Conservation (phyloP, 1,140 invertebrate species). For the Megalopta genalis region DNA sequence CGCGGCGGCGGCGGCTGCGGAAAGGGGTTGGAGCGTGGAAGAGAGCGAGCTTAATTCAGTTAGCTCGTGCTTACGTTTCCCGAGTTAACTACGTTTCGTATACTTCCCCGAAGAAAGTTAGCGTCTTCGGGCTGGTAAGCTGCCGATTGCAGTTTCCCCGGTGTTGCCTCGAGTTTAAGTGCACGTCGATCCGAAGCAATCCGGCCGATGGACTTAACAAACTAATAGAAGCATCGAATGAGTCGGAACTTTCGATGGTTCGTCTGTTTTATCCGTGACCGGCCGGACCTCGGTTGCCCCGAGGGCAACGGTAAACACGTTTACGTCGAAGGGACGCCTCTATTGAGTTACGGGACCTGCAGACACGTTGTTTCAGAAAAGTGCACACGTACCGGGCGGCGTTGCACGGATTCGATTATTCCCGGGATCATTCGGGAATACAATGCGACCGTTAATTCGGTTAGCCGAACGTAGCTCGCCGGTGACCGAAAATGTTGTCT, state of each 20-base stretch:
- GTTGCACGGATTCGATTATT: neutral
- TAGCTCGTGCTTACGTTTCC: slow-evolving; percentile 49
- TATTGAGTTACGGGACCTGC: neutral
- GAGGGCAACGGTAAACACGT: neutral
- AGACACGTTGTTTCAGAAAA: neutral
- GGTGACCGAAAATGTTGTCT: no score
- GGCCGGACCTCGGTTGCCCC: neutral
- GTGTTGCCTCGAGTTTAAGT: slow-evolving; percentile 26
- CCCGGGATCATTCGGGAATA: neutral
- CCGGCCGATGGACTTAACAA: slow-evolving; percentile 24
- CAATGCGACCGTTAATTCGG: neutral
- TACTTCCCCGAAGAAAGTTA: slow-evolving; percentile 36
- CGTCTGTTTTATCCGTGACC: neutral
- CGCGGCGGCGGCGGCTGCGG: neutral
- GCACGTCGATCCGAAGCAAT: slow-evolving; percentile 35
- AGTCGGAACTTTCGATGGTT: neutral
- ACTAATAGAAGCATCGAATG: slow-evolving; percentile 25
- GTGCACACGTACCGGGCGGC: neutral
- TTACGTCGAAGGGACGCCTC: neutral
- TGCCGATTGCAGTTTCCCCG: slow-evolving; percentile 38
- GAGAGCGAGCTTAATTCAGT: slow-evolving; percentile 53
- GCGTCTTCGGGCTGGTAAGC: slow-evolving; percentile 24
- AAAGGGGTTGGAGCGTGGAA: neutral
- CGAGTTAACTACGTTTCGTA: slow-evolving; percentile 56
- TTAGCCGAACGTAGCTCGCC: neutral